Evolutionary conservation across 2,888 invertebrate species (phyloP).

Genomic region (Drosophila pseudotakahashii): DNA sequence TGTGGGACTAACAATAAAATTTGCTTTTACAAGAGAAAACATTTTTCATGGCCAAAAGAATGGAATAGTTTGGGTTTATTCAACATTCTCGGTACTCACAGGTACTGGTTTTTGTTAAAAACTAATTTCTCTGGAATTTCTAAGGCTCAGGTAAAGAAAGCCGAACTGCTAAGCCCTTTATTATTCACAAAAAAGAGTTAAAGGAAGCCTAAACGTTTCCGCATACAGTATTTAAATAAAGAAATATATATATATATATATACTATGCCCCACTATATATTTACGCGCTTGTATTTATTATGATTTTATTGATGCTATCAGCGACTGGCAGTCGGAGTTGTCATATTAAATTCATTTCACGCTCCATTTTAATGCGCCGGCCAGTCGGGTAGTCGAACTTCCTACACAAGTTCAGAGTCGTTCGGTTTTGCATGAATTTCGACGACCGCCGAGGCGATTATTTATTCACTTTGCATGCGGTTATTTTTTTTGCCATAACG

Average conservation of each 20-base stretch:
- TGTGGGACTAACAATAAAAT: background rate
- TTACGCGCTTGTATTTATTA: constrained; percentile 49
- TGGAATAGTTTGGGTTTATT: background rate
- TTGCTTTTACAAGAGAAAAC: background rate
- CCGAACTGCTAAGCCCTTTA: constrained; percentile 13
- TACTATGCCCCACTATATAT: constrained; percentile 11
- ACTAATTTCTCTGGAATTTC: constrained; percentile 26
- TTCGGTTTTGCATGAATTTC: constrained; percentile 59
- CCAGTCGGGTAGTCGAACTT: constrained; percentile 58
- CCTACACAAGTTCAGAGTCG: constrained; percentile 61
- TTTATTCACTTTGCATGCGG: constrained; percentile 38
- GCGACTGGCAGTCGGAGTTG: constrained; percentile 28
- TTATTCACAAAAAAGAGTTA: constrained; percentile 16
- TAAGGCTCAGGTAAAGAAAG: constrained; percentile 11
- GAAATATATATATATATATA: background rate
- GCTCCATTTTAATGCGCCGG: constrained; percentile 62
- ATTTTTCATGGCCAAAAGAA: constrained; percentile 5
- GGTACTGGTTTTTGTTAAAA: constrained; percentile 23
- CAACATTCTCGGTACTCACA: background rate
- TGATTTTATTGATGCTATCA: constrained; percentile 52
- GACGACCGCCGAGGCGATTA: constrained; percentile 27
- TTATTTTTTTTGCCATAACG: constrained; percentile 31
- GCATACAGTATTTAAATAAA: constrained; percentile 17
- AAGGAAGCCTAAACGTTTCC: constrained; percentile 24
- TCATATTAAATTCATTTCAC: constrained; percentile 70